Evolutionary conservation across 2,888 invertebrate genomes (phyloP), one percentile per base, ranked within the genome.

Genomic region (Steinernema hermaphroditum): DNA sequence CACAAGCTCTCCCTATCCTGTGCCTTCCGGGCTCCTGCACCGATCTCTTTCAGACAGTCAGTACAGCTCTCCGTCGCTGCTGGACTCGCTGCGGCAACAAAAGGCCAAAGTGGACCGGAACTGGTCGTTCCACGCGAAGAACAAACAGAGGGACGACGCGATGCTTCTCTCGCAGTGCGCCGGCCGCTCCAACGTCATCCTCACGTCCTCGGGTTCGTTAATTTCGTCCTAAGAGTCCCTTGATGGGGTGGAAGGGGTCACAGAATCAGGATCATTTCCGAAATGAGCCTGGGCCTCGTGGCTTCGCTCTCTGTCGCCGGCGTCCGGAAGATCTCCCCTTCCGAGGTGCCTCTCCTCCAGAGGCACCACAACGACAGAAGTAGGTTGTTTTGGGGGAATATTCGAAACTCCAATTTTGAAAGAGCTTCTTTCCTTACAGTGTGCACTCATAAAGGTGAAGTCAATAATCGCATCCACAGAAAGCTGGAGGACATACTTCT

Each of bases 151-250:
- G 22, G 4, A 16, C 16, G 54, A 54, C 22, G 27, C 22, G 54
- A 54, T 54, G 54, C 54, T 54, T 16, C 27, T 27, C 54, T 54
- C 54, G 27, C 54, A 54, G 27, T 9, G 54, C 54, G 54, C 54
- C 27, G 19, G 54, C 27, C 54, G 54, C 54, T 54, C 54, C 54
- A 54, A 54, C 54, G 54, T 54, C 54, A 54, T 54, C 54, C 54
- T 24, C 54, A 54, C 54, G 27, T 54, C 54, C 27, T 54, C 54
- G 54, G 54, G 54, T 54, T 22, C 8, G 54, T 54, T 54, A 54
- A 54, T 54, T 54, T 54, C 54, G 6, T 8, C 4, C 19, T 27
- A 27, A 54, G 54, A 27, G 54, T 27, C 54, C 19, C 54, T 22
- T 8, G 54, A 27, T 14, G 54, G 27, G 22, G 54, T 27, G 49